A percentile compares a stretch with the other conserved stretches of the same genome.
These are phyloP conservation scores for Adelognathus sp. DNA, from an alignment of 2,888 invertebrate species.

Conservation along the genomic window DNA sequence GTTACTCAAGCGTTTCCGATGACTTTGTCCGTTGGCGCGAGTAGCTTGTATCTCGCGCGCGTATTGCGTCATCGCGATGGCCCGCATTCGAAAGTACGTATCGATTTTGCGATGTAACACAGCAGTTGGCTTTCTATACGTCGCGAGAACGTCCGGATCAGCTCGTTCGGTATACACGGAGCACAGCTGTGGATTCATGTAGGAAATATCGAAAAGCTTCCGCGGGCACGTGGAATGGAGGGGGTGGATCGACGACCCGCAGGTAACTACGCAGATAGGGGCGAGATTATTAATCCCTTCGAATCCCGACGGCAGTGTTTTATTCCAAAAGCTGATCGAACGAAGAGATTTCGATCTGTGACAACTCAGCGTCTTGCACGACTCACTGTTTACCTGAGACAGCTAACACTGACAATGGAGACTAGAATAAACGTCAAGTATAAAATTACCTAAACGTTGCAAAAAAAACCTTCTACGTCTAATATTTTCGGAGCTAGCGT, in stretches of 20 bases:
- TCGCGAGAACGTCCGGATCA: slow-evolving; percentile 33
- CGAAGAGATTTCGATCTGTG: too few relatives aligned
- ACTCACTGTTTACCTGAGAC: too few relatives aligned
- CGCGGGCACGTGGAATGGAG: not conserved
- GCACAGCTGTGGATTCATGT: slow-evolving; percentile 2
- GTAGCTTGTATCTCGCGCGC: slow-evolving; percentile 60
- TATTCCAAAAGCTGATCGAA: too few relatives aligned
- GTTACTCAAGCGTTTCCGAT: slow-evolving; percentile 67
- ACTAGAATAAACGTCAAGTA: too few relatives aligned
- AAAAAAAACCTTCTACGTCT: too few relatives aligned
- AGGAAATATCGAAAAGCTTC: slow-evolving; percentile 7
- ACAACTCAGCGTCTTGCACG: too few relatives aligned
- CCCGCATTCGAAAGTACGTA: slow-evolving; percentile 67
- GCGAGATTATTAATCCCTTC: too few relatives aligned
- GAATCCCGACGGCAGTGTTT: too few relatives aligned
- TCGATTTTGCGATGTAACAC: slow-evolving; percentile 65
- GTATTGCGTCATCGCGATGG: slow-evolving; percentile 69
- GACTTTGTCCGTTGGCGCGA: slow-evolving; percentile 61
- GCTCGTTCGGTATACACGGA: slow-evolving; percentile 14
- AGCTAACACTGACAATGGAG: too few relatives aligned
- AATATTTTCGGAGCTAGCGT: too few relatives aligned
- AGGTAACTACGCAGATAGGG: not conserved
- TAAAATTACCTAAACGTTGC: too few relatives aligned
- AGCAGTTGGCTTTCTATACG: too few relatives aligned
- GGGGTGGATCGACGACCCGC: not conserved